A percentile compares a stretch with the other conserved stretches of the same genome.
Evolutionary conservation across 1,140 invertebrate species (phyloP).

Genomic region (Sarcophaga bullata): DNA sequence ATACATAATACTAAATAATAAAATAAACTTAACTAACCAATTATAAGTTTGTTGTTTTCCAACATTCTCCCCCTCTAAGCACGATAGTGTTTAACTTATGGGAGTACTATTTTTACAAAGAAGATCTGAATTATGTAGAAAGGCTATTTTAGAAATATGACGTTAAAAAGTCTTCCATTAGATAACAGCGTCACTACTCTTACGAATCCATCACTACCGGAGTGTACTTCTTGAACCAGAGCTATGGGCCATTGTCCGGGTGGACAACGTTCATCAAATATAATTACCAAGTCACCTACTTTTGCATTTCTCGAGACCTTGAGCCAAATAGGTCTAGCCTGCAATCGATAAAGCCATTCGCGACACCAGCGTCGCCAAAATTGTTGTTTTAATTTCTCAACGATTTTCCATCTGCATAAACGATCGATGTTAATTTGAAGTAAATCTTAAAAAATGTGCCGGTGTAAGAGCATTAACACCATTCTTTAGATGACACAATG

Average conservation of each 20-base stretch:
- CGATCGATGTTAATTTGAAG: background rate
- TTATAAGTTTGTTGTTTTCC: no score
- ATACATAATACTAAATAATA: no score
- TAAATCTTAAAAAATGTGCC: background rate
- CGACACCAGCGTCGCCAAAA: constrained; percentile 15
- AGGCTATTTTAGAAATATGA: constrained; percentile 1
- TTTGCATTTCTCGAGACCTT: background rate
- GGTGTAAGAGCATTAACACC: no score
- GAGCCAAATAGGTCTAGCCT: constrained; percentile 19
- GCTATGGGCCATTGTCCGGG: background rate
- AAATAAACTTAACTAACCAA: no score
- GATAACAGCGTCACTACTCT: background rate
- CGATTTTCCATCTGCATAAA: background rate
- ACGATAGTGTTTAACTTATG: no score
- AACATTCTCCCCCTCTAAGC: no score
- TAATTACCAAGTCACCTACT: background rate
- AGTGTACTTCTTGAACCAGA: background rate
- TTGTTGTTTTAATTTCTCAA: constrained; percentile 4
- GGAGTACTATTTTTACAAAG: background rate
- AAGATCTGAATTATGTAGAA: background rate
- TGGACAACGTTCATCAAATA: background rate
- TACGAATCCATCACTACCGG: background rate
- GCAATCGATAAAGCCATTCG: constrained; percentile 8
- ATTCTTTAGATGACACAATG: background rate
- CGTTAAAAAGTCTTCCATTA: constrained; percentile 1